Base-by-base conservation (phyloP, 2,888 invertebrate genomes). In the Epistrophe eligans region DNA sequence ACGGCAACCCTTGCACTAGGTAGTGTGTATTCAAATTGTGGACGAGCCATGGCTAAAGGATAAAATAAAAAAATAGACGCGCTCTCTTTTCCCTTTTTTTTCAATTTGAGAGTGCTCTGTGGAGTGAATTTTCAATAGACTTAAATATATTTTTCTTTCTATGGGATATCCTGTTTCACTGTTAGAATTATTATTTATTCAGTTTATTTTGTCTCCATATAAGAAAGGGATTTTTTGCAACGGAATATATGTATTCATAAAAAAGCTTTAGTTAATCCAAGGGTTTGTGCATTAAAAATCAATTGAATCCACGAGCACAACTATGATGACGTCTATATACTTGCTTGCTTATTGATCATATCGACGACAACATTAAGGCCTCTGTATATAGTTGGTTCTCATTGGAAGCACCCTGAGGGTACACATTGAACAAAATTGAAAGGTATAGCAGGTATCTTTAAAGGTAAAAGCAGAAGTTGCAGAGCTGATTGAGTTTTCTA, bases 401-500 rank as follows among this genome's bases (percentile, higher is more conserved):
- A 55, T 40, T 55, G 40, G 10, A 55, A 70, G 15, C 13, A 67
- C 15, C 67, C 67, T 17, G 15, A 32, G 38, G 55, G 15, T 55
- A 70, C 55, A 40, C 70, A 70, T 55, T 35, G 40, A 55, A 70
- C n/a, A 38, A 73, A 60, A 71, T 67, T n/a, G 58, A 43, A 73
- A 79, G 32, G 35, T 35, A 32, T 32, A 32, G n/a, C 32, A 45
- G 45, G 60, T 60, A 73, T 62, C 55, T 67, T 62, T 62, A 55
- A 57, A 70, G 79, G 72, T 66, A 43, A 35, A 50, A 13, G 62
- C 6, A 66, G 32, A 19, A 43, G 73, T 64, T 70, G 48, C 55
- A 67, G 73, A 60, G 67, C 45, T 73, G 73, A 79, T 79, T 83
- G 83, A 83, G 74, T 79, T 82, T 66, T 77, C 77, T 45, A 82